Base-by-base conservation (phyloP, 2,797 vertebrate species). In the Pipistrellus pygmaeus region DNA sequence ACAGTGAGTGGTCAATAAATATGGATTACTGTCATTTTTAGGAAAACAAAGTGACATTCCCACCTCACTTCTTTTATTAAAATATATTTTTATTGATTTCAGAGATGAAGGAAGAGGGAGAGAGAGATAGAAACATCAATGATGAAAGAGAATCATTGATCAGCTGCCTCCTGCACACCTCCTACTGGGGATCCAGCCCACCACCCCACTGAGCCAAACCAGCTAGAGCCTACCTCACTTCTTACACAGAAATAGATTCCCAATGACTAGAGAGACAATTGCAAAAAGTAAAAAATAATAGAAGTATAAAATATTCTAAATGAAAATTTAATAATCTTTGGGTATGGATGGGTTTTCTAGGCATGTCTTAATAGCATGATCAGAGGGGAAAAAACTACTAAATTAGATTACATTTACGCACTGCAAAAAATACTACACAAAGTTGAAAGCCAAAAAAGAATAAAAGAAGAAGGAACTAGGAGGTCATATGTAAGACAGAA, bases 21-120 rank as follows among this genome's bases (percentile, higher is more conserved):
- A 91, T 35, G 62, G 72, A 93, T 57, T 84, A 66, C 21, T 64
- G 46, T 41, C 51, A 66, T 83, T 55, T 84, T 51, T 60, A 85
- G 64, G 30, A 89, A 86, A 92, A 91, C 80, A 62, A 93, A 35
- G 13, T n/a, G 64, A 88, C 72, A 87, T 60, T 75, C 23, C 32
- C 64, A 84, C 20, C n/a, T 62, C 27, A 62, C 60, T 62, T 62
- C 57, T 60, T 62, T 62, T 62, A 30, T 15, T 15, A 14, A 62
- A 30, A 30, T 62, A 30, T 62, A 30, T 62, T 62, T 60, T 62
- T 62, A 30, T 62, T 62, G 60, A 30, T 30, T 62, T 62, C 60
- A 62, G 60, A 62, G 60, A 60, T 25, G 12, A 60, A 60, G 25
- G 57, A 25, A 60, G 57, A 57, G 23, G 23, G 55, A 62, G 27